phyloP scores from a whole-genome alignment of 2,113 vertebrate species.

The Silurus glanis region DNA sequence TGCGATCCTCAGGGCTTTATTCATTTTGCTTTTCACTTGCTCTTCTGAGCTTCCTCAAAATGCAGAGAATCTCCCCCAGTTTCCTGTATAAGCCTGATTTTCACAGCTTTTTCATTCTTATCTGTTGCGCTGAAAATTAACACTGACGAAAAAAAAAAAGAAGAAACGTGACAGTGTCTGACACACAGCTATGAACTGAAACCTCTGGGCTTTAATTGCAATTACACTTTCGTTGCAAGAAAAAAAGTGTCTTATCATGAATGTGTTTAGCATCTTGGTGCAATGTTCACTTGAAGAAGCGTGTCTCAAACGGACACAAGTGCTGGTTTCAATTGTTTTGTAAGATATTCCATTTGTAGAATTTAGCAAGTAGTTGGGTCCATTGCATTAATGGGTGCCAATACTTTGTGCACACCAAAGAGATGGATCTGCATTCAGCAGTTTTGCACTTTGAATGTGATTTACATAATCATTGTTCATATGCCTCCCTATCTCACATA shows the following conservation, averaged over 20 bases:
- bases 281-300: neutral
- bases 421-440: neutral
- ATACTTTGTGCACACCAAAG: neutral
- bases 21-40: constrained; percentile 2
- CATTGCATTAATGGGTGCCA: neutral
- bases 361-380: neutral
- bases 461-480: neutral
- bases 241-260: neutral
- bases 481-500: too few species aligned
- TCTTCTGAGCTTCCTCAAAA: neutral
- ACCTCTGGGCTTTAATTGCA: neutral
- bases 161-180: neutral
- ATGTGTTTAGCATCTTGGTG: neutral
- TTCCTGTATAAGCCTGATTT: neutral
- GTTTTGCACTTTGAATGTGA: neutral
- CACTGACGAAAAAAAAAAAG: neutral
- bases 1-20: constrained; percentile 43
- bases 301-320: neutral
- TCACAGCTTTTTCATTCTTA: neutral
- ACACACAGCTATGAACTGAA: neutral
- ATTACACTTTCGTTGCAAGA: neutral
- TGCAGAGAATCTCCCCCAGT: neutral
- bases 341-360: neutral
- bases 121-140: neutral
- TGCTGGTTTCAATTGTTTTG: neutral